Percentiles rank a stretch among this genome's conserved stretches.
Evolutionary conservation across 2,113 vertebrate species (phyloP).

Genomic region (Calidris pugnax): DNA sequence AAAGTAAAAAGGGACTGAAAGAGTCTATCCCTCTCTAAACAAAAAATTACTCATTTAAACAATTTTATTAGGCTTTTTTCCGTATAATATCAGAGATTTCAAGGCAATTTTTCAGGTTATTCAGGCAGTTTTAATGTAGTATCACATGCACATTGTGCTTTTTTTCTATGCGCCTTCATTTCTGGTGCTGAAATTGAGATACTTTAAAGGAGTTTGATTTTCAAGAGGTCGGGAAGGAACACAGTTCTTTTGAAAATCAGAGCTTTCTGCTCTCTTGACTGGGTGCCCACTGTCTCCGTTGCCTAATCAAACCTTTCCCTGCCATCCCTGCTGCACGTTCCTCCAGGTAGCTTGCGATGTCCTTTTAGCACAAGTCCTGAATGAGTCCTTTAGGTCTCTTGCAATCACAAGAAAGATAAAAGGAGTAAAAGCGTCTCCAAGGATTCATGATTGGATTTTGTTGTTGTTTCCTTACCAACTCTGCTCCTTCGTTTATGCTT

Average conservation of each 20-base stretch:
- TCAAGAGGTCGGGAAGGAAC: background rate
- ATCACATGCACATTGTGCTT: background rate
- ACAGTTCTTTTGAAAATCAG: background rate
- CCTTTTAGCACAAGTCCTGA: background rate
- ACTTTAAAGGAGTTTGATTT: background rate
- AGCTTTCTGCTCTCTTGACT: background rate
- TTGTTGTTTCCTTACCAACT: conserved; percentile 5
- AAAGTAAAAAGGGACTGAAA: background rate
- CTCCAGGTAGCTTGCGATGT: background rate
- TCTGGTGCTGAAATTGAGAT: background rate
- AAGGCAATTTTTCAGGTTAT: background rate
- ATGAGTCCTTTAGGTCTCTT: background rate
- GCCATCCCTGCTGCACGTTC: background rate
- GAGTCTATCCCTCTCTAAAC: background rate
- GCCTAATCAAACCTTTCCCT: fast-evolving
- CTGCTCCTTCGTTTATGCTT: background rate
- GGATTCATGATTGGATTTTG: background rate
- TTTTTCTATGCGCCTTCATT: background rate
- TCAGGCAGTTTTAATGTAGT: background rate
- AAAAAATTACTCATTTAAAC: background rate
- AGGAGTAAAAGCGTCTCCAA: background rate
- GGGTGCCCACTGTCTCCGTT: background rate
- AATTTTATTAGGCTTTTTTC: background rate
- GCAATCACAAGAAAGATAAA: background rate
- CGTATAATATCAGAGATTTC: background rate